These are phyloP conservation scores for Cotesia vestalis DNA, from an alignment of 1,140 invertebrate species.

Conservation along the genomic window DNA sequence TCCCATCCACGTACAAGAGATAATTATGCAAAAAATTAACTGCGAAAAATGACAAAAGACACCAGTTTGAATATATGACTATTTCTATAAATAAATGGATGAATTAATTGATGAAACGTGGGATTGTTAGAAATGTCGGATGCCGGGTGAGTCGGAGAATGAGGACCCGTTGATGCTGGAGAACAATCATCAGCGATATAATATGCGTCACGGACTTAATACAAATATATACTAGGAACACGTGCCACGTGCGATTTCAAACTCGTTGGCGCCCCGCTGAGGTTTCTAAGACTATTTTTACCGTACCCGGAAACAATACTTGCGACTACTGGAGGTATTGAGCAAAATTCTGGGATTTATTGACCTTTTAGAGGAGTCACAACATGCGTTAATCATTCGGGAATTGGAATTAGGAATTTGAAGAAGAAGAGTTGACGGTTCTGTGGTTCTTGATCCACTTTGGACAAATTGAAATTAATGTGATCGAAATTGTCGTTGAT, in stretches of 20 bases:
- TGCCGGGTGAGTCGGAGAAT: background rate
- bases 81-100: background rate
- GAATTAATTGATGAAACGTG: conserved; percentile 15
- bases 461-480: too few relatives aligned
- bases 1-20: too few relatives aligned
- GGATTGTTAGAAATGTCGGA: conserved; percentile 1
- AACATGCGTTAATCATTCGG: too few relatives aligned
- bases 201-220: conserved; percentile 27
- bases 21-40: too few relatives aligned
- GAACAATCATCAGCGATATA: conserved; percentile 18
- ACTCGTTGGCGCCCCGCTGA: conserved; percentile 15
- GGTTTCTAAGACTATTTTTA: background rate
- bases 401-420: too few relatives aligned
- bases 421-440: too few relatives aligned
- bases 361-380: too few relatives aligned
- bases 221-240: conserved; percentile 27
- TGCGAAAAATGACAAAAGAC: background rate
- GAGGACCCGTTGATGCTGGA: conserved; percentile 21
- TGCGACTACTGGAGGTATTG: background rate
- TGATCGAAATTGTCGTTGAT: too few relatives aligned
- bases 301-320: background rate
- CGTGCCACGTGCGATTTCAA: conserved; percentile 18
- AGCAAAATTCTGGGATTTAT: too few relatives aligned
- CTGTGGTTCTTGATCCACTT: too few relatives aligned
- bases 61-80: background rate